Evolutionary conservation across 2,797 vertebrate species (phyloP).

Genomic region (Allobates femoralis): DNA sequence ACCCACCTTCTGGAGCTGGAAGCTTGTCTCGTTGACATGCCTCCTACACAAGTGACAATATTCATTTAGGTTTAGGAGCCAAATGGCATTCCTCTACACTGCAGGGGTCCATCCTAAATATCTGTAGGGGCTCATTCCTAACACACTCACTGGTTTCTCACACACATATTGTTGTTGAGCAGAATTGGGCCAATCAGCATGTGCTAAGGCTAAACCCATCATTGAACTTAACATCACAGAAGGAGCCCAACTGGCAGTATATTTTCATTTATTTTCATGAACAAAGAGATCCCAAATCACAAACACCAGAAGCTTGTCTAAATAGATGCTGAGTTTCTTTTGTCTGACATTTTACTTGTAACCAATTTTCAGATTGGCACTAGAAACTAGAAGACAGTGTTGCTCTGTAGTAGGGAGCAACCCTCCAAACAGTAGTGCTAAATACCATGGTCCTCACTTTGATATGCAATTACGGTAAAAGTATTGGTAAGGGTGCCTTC

Average conservation of each 20-base stretch:
- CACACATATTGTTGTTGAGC: not conserved
- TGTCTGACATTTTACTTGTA: not conserved
- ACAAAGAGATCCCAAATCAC: not conserved
- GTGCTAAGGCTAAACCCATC: conserved; percentile 27
- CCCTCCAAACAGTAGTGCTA: no score
- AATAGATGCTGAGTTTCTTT: not conserved
- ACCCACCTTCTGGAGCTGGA: not conserved
- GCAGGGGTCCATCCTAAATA: conserved; percentile 45
- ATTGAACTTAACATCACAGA: conserved; percentile 15
- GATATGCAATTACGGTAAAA: no score
- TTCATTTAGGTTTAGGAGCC: conserved; percentile 24
- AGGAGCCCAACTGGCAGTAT: not conserved
- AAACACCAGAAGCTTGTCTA: not conserved
- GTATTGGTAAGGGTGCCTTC: no score
- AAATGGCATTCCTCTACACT: conserved; percentile 40
- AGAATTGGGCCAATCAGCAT: conserved; percentile 24
- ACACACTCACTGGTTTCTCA: conserved; percentile 29
- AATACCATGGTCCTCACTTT: no score
- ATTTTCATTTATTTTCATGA: not conserved
- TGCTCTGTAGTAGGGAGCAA: no score
- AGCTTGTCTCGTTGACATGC: conserved; percentile 14
- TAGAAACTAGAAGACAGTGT: no score
- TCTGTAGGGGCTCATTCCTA: conserved; percentile 14
- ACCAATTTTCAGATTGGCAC: no score
- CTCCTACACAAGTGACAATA: conserved; percentile 26